Evolutionary conservation across 2,888 invertebrate genomes (phyloP).

Genomic region (Melanchra persicariae): DNA sequence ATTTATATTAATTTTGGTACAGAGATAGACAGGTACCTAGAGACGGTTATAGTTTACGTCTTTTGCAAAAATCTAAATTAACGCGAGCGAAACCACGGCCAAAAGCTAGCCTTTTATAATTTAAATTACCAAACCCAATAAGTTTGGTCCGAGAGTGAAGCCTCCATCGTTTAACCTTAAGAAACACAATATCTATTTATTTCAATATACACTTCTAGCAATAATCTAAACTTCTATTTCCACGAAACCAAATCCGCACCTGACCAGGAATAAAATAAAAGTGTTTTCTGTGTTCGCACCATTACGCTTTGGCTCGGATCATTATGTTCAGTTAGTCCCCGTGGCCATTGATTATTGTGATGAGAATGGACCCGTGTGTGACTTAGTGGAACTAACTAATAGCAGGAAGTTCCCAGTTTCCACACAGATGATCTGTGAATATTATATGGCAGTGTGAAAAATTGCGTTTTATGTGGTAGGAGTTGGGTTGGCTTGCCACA

Average conservation of each 20-base stretch:
- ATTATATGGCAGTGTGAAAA: conserved; percentile 30
- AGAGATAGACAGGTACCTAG: no score
- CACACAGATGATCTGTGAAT: conserved; percentile 71
- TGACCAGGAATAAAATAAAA: conserved; percentile 79
- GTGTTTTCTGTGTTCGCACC: conserved; percentile 84
- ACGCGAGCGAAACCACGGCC: no score
- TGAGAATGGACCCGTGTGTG: conserved; percentile 79
- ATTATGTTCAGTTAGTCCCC: conserved; percentile 85
- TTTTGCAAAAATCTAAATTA: no score
- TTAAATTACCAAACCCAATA: no score
- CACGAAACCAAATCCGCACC: conserved; percentile 63
- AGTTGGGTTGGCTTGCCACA: neutral
- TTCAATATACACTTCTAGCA: neutral
- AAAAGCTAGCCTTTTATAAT: no score
- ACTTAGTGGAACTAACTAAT: conserved; percentile 57
- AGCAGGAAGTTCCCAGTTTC: conserved; percentile 73
- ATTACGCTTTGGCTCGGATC: conserved; percentile 78
- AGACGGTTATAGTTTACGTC: no score
- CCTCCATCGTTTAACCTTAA: no score
- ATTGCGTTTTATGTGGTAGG: neutral
- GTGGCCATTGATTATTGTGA: conserved; percentile 83
- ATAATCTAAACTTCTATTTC: conserved; percentile 1
- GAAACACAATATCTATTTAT: no score
- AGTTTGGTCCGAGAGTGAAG: no score
- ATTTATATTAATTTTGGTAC: no score